phyloP scores from a whole-genome alignment of 2,888 invertebrate species.

The Byasa hedistus region DNA sequence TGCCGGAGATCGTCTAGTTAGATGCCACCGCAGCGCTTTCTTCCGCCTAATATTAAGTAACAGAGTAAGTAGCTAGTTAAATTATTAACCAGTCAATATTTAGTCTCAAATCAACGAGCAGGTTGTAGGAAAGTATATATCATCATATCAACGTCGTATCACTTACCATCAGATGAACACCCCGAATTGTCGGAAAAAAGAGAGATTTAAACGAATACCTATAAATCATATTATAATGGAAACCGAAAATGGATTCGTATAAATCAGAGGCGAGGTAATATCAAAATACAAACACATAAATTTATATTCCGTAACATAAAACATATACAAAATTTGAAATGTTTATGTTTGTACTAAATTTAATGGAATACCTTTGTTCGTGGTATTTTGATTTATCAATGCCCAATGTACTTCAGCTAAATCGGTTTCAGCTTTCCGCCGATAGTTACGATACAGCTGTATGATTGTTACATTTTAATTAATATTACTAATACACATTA shows the following conservation, averaged over 20 bases:
- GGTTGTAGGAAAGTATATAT: too few relatives aligned
- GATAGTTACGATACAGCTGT: background rate
- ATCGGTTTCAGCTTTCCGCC: background rate
- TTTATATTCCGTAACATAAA: slow-evolving; percentile 21
- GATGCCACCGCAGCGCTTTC: too few relatives aligned
- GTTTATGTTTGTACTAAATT: slow-evolving; percentile 24
- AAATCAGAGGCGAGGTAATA: slow-evolving; percentile 25
- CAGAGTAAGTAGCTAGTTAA: too few relatives aligned
- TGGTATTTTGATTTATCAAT: background rate
- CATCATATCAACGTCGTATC: too few relatives aligned
- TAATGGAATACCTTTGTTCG: slow-evolving; percentile 26
- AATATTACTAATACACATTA: background rate
- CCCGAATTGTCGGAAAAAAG: background rate
- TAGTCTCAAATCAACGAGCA: too few relatives aligned
- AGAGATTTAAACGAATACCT: slow-evolving; percentile 1
- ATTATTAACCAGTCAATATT: too few relatives aligned
- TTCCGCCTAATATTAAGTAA: too few relatives aligned
- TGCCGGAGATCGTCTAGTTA: too few relatives aligned
- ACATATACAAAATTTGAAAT: slow-evolving; percentile 19
- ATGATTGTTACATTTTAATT: background rate
- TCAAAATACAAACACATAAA: slow-evolving; percentile 28
- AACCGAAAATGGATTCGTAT: slow-evolving; percentile 22
- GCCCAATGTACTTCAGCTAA: background rate
- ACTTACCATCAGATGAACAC: too few relatives aligned
- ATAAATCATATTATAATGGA: slow-evolving; percentile 20